A percentile compares a stretch with the other conserved stretches of the same genome.
phyloP scores from a whole-genome alignment of 1,140 invertebrate species.

The Aphelenchoides avenae region DNA sequence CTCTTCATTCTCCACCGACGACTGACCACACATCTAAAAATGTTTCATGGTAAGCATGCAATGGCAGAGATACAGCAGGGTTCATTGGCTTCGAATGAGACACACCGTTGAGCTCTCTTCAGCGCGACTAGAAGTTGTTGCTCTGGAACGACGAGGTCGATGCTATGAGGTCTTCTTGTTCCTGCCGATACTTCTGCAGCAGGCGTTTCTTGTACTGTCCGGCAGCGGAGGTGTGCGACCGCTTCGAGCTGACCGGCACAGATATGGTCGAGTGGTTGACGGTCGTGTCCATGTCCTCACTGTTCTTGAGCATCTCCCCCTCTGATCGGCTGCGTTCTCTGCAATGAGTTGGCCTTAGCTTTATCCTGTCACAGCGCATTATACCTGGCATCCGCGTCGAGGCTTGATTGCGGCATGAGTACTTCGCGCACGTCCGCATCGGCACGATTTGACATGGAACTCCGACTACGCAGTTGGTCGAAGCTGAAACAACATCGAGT shows the following conservation, averaged over 20 bases:
- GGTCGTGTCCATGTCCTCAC: constrained; percentile 19
- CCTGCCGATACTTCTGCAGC: constrained; percentile 47
- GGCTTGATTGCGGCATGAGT: constrained; percentile 24
- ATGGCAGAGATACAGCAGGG: too few species aligned
- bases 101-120: constrained; percentile 18
- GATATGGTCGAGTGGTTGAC: constrained; percentile 52
- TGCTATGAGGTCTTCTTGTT: constrained; percentile 36
- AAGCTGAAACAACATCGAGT: constrained; percentile 50
- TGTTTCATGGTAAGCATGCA: too few species aligned
- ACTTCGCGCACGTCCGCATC: not conserved
- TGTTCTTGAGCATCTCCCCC: constrained; percentile 44
- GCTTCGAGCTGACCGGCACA: constrained; percentile 23
- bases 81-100: constrained; percentile 3
- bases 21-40: too few species aligned
- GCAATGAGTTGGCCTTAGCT: constrained; percentile 9
- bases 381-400: constrained; percentile 26
- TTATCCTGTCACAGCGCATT: not conserved
- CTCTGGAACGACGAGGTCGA: constrained; percentile 10
- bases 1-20: constrained; percentile 13
- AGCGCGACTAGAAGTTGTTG: constrained; percentile 13
- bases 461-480: constrained; percentile 47
- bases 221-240: constrained; percentile 1
- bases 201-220: constrained; percentile 53
- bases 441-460: constrained; percentile 51
- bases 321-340: constrained; percentile 55